Evolutionary conservation across 2,888 invertebrate species (phyloP), one percentile per base, ranked within the genome.

Genomic region (Ophonus ardosiacus): DNA sequence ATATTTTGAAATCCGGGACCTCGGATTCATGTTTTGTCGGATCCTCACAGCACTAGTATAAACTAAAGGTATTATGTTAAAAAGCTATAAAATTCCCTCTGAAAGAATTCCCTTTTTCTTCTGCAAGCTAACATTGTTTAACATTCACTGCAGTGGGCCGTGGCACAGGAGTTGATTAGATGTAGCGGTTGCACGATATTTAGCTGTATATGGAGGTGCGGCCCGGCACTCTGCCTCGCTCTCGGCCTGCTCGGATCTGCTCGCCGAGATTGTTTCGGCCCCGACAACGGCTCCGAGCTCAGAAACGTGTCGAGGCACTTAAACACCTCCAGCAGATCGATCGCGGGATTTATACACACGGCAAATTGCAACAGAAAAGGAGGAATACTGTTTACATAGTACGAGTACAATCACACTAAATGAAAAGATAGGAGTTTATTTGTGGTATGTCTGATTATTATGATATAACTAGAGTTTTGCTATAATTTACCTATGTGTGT

Each of bases 121-220:
- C 31, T 31, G 31, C 31, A 31, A 31, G 31, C 31, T 31, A 31
- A 31, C 31, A 31, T 51, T 51, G 43, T 51, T 51, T 51, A 51
- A 13, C 43, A 51, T 51, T 38, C 68, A 68, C 68, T 68, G 68
- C 13, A 38, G 21, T 10, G 63, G 63, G 21, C 24, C 63, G 21
- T n/a, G 68, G 40, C 68, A 74, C 71, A 15, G 78, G 56, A 57
- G 78, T 78, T 78, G 56, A 78, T 78, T 78, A 78, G 78, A 78
- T 57, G 24, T 76, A 76, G 76, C 76, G 76, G 78, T 57, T 78
- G 78, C 78, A 78, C 78, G 78, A 78, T 78, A 78, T 78, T 78
- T 24, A 78, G 57, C 78, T 78, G 31, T 78, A 78, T 78, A 78
- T 57, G 78, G 78, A 78, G 56, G 57, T 56, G 78, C 57, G 78